Conservation (phyloP, 2,888 invertebrate genomes). For the Marronus borbonicus region DNA sequence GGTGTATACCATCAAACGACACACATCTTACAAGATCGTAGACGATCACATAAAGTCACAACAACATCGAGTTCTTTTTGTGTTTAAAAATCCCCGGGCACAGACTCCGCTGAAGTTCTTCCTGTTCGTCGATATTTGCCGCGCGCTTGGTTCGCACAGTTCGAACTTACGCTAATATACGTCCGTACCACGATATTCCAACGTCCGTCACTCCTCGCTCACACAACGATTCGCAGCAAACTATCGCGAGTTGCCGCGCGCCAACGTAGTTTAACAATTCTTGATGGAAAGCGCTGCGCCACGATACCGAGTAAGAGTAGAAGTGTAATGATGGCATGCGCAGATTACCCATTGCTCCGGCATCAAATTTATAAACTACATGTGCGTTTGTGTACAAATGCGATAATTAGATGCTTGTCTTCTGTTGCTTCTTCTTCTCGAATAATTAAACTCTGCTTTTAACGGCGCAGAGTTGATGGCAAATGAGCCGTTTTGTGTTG, state of each 20-base stretch:
- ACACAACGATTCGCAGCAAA: conserved; percentile 16
- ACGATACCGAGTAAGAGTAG: conserved; percentile 13
- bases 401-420: conserved; percentile 22
- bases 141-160: conserved; percentile 7
- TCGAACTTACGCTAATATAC: conserved; percentile 4
- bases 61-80: not conserved
- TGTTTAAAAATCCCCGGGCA: conserved; percentile 3
- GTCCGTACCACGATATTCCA: not conserved
- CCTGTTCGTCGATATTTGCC: not conserved
- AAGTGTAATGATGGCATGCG: conserved; percentile 28
- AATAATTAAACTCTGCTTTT: conserved; percentile 29
- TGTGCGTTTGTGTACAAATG: conserved; percentile 39
- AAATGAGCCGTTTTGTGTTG: too few species aligned
- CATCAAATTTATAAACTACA: conserved; percentile 14
- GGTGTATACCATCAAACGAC: not conserved
- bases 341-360: conserved; percentile 14
- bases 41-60: conserved; percentile 28
- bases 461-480: not conserved
- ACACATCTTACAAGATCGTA: conserved; percentile 6
- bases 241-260: conserved; percentile 19
- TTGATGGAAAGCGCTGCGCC: conserved; percentile 16
- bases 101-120: conserved; percentile 5
- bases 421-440: conserved; percentile 1
- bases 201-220: conserved; percentile 5
- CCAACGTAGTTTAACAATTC: conserved; percentile 12